phyloP scores from a whole-genome alignment of 1,140 invertebrate species.

The Drosophila auraria region DNA sequence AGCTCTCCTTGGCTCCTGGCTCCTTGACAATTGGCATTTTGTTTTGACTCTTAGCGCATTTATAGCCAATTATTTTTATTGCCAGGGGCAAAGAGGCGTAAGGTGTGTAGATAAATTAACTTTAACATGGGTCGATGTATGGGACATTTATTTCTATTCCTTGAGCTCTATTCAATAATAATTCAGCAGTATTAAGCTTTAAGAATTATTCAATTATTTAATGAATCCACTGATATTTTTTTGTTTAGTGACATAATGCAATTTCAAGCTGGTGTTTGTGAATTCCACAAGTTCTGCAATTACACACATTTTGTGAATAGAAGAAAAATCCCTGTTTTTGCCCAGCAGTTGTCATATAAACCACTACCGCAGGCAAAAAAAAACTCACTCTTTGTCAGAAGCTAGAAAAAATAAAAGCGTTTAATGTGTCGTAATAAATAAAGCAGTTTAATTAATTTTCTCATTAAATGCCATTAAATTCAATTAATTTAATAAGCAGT shows the following conservation, averaged over 20 bases:
- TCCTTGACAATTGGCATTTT: slow-evolving; percentile 60
- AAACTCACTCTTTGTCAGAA: slow-evolving; percentile 3
- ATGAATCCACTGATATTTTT: background rate
- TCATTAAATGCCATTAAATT: slow-evolving; percentile 60
- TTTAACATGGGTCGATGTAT: slow-evolving; percentile 26
- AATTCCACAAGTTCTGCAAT: background rate
- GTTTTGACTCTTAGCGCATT: slow-evolving; percentile 74
- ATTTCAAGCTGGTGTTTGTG: background rate
- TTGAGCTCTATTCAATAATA: background rate
- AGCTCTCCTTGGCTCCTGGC: slow-evolving; percentile 8
- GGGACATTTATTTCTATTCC: slow-evolving; percentile 4
- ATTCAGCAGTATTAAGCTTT: background rate
- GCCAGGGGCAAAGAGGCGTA: slow-evolving; percentile 26
- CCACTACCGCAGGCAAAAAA: background rate
- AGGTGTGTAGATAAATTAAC: slow-evolving; percentile 76
- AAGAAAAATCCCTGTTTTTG: slow-evolving; percentile 2
- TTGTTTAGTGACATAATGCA: no score
- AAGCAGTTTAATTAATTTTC: slow-evolving; percentile 61
- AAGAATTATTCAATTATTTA: slow-evolving; percentile 11
- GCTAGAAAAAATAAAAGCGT: slow-evolving; percentile 18
- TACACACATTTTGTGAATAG: slow-evolving; percentile 3
- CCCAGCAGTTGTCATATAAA: slow-evolving; percentile 8
- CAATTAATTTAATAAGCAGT: slow-evolving; percentile 43
- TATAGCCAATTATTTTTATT: slow-evolving; percentile 82
- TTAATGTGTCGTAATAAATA: slow-evolving; percentile 38